Evolutionary conservation across 2,888 invertebrate genomes (phyloP).

Genomic region (Drosophila cyrtoloma): DNA sequence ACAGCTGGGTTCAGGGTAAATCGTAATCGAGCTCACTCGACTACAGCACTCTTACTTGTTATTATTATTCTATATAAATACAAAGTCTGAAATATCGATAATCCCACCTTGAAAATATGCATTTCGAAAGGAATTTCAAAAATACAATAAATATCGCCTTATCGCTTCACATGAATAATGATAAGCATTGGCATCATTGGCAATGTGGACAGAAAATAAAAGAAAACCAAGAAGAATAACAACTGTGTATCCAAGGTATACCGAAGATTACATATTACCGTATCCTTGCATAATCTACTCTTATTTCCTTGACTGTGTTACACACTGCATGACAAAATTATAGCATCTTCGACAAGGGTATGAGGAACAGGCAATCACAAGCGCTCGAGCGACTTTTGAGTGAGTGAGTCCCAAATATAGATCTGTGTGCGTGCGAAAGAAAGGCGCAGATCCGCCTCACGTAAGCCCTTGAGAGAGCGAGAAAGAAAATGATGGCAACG

Average conservation of each 20-base stretch:
- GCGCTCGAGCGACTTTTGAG: not conserved
- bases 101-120: not conserved
- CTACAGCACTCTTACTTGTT: not conserved
- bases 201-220: not conserved
- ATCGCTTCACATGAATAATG: slow-evolving; percentile 24
- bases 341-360: not conserved
- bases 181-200: slow-evolving; percentile 50
- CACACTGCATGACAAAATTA: not conserved
- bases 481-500: slow-evolving; percentile 14
- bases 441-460: slow-evolving; percentile 13
- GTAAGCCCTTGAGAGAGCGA: slow-evolving; percentile 40
- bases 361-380: slow-evolving; percentile 8
- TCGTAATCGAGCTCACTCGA: too few relatives aligned
- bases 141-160: not conserved
- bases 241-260: not conserved
- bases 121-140: not conserved
- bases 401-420: not conserved
- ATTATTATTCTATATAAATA: not conserved
- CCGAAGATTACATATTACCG: not conserved
- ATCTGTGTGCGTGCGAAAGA: slow-evolving; percentile 11
- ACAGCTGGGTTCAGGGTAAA: too few relatives aligned
- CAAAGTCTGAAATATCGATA: not conserved
- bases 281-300: not conserved
- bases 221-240: not conserved
- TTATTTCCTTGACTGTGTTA: not conserved